A percentile compares a stretch with the other conserved stretches of the same genome.
Conservation (phyloP, 2,797 vertebrate species). For the Dipus sagitta region DNA sequence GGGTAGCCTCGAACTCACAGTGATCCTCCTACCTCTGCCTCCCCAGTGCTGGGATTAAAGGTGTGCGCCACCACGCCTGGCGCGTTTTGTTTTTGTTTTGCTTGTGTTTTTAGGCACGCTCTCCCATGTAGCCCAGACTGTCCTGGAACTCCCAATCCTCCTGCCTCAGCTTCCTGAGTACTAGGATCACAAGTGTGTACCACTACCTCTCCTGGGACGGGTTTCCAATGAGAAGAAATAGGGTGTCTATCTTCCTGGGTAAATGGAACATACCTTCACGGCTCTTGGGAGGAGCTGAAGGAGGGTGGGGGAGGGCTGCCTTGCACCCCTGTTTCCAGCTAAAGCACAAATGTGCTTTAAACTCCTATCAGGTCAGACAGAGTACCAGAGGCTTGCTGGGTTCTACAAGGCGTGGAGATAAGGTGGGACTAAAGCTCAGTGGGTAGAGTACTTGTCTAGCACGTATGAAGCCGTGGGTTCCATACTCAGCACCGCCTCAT, state of each 20-base stretch:
- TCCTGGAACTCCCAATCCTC: neutral
- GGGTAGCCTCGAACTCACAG: no score
- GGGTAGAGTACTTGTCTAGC: neutral
- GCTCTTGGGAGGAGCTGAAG: neutral
- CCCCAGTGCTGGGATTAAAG: no score
- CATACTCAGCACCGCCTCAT: neutral
- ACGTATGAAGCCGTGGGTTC: no score
- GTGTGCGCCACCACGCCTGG: no score
- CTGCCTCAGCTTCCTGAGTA: neutral
- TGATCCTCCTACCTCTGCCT: no score
- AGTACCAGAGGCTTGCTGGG: neutral
- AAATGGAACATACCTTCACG: neutral
- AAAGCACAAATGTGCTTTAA: neutral
- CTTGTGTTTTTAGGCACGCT: neutral
- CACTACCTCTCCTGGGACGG: no score
- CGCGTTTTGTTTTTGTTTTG: neutral
- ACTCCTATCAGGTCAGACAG: neutral
- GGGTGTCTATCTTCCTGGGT: neutral
- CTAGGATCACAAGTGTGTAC: neutral
- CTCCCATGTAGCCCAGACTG: neutral
- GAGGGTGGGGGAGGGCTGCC: neutral
- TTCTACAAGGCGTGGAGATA: neutral
- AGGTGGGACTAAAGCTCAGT: neutral
- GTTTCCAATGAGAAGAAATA: neutral
- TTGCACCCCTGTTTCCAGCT: neutral